These are phyloP conservation scores for Cephalopterus ornatus DNA, from an alignment of 2,113 vertebrate genomes.

Conservation along the genomic window DNA sequence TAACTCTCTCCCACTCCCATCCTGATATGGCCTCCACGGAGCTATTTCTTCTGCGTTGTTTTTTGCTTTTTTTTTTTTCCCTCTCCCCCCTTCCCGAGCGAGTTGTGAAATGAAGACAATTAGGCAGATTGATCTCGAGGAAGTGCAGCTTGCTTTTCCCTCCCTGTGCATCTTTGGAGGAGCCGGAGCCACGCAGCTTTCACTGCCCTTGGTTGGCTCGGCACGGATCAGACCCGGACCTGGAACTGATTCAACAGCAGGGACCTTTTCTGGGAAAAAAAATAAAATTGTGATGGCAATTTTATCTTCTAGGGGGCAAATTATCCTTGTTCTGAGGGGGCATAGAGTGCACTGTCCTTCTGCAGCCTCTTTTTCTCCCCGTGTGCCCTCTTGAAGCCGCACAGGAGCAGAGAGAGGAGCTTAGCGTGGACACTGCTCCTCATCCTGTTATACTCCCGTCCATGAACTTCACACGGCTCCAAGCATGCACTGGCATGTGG, in stretches of 20 bases:
- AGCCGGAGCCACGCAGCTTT: not conserved
- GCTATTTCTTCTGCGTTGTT: constrained; percentile 43
- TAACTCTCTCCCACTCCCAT: constrained; percentile 66
- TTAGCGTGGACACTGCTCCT: not conserved
- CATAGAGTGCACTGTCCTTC: not conserved
- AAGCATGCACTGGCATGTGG: not conserved
- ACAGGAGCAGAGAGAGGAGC: not conserved
- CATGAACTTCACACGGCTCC: not conserved
- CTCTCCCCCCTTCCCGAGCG: not conserved
- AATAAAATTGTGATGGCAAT: not conserved
- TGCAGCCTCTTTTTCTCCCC: not conserved
- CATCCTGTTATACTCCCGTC: not conserved
- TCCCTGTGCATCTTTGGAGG: not conserved
- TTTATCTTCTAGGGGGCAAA: not conserved
- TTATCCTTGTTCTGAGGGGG: not conserved
- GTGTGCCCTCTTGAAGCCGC: accelerated
- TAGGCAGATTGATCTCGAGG: not conserved
- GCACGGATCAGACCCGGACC: not conserved
- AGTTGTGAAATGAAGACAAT: constrained; percentile 44
- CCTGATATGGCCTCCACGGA: constrained; percentile 52
- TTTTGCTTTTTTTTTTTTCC: constrained; percentile 9
- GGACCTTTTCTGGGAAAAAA: not conserved
- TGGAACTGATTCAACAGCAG: not conserved
- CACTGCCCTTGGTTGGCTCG: not conserved
- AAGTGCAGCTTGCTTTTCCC: not conserved